A percentile compares a stretch with the other conserved stretches of the same genome.
Evolutionary conservation across 1,140 invertebrate genomes (phyloP).

Genomic region (Tetramorium alpestre): DNA sequence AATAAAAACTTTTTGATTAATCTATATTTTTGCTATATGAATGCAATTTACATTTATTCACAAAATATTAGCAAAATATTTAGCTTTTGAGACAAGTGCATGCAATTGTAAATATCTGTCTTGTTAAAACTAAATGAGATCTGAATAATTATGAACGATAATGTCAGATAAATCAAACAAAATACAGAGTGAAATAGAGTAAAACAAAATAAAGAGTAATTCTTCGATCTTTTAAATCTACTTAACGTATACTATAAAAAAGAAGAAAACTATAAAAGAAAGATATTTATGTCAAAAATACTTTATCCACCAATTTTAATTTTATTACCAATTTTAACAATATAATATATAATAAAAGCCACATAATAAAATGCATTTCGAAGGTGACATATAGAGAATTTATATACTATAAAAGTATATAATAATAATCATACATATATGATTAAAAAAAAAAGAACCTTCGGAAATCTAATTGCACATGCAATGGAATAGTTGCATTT

Average conservation of each 20-base stretch:
- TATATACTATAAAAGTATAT: neutral
- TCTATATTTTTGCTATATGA: slow-evolving; percentile 74
- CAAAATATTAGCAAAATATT: neutral
- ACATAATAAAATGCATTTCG: neutral
- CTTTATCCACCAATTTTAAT: no score
- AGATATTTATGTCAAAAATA: neutral
- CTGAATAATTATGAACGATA: slow-evolving; percentile 17
- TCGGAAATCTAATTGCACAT: neutral
- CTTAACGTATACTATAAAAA: neutral
- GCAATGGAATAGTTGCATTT: neutral
- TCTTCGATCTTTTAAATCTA: neutral
- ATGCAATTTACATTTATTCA: slow-evolving; percentile 59
- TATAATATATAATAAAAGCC: neutral
- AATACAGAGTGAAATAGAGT: neutral
- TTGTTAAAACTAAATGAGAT: neutral
- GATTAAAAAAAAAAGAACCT: neutral
- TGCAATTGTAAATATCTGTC: neutral
- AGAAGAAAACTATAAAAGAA: neutral
- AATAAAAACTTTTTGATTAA: neutral
- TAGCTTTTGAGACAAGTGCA: slow-evolving; percentile 3
- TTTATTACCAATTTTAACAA: slow-evolving; percentile 1
- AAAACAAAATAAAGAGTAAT: neutral
- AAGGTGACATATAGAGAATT: neutral
- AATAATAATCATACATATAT: neutral
- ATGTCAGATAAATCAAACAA: neutral